phyloP scores from a whole-genome alignment of 2,113 vertebrate species.

The Syngnathus scovelli region DNA sequence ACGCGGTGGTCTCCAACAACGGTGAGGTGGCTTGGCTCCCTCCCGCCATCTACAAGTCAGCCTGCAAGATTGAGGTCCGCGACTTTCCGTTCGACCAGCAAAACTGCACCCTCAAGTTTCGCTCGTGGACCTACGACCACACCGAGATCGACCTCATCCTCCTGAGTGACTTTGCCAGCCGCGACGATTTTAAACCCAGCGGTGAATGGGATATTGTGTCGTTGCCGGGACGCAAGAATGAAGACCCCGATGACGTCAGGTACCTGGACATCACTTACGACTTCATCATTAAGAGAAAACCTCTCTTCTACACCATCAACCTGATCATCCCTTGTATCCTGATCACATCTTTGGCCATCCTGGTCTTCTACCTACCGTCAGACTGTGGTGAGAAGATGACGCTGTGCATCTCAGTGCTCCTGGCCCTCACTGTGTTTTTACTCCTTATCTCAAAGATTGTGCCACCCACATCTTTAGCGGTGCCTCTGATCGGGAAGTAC shows the following conservation, averaged over 20 bases:
- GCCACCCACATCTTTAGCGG: constrained; percentile 75
- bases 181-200: constrained; percentile 77
- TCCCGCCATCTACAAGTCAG: constrained; percentile 77
- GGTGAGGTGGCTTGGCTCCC: constrained; percentile 76
- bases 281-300: constrained; percentile 77
- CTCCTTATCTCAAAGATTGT: constrained; percentile 81
- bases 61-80: constrained; percentile 77
- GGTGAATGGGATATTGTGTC: constrained; percentile 79
- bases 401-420: constrained; percentile 75
- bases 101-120: constrained; percentile 78
- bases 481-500: constrained; percentile 78
- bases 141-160: constrained; percentile 77
- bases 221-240: constrained; percentile 75
- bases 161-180: constrained; percentile 72
- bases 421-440: constrained; percentile 77
- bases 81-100: constrained; percentile 80
- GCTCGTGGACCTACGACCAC: constrained; percentile 79
- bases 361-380: constrained; percentile 78
- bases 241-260: constrained; percentile 70
- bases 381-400: constrained; percentile 80
- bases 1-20: constrained; percentile 72
- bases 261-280: constrained; percentile 79
- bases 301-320: constrained; percentile 79
- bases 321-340: constrained; percentile 77
- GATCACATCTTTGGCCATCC: constrained; percentile 76